Conservation (phyloP, 2,113 vertebrate species). For the Henicopernis longicauda region DNA sequence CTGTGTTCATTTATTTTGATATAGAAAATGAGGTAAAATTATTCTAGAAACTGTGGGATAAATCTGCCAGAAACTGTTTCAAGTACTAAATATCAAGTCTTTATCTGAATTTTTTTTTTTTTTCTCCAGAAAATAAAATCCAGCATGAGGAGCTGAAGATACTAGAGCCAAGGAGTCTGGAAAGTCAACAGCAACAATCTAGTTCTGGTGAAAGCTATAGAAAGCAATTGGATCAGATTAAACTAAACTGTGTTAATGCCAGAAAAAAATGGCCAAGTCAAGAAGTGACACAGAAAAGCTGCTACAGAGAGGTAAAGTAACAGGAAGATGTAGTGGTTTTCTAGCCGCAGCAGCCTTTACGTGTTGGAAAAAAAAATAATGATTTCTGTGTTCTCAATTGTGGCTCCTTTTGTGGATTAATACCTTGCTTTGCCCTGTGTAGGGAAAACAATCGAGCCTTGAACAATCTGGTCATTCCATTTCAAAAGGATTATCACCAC, state of each 20-base stretch:
- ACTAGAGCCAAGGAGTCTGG: background rate
- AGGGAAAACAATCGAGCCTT: conserved; percentile 70
- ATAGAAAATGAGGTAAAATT: background rate
- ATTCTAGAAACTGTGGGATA: background rate
- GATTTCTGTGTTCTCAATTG: background rate
- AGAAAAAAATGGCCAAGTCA: conserved; percentile 32
- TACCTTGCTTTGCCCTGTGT: background rate
- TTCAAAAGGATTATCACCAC: conserved; percentile 69
- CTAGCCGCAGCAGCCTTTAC: background rate
- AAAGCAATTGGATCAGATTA: conserved; percentile 42
- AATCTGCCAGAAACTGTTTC: background rate
- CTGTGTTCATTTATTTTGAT: background rate
- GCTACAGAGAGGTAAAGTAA: conserved; percentile 57
- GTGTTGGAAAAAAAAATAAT: background rate
- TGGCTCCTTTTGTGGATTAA: background rate
- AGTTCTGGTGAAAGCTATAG: conserved; percentile 18
- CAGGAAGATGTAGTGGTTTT: background rate
- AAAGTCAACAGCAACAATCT: conserved; percentile 38
- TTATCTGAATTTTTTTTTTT: background rate
- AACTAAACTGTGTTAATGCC: background rate
- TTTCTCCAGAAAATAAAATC: conserved; percentile 40
- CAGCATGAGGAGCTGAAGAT: conserved; percentile 25
- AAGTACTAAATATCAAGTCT: background rate
- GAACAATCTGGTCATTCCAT: conserved; percentile 64
- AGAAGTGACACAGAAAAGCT: conserved; percentile 41